Percentiles rank a stretch among this genome's conserved stretches.
Evolutionary conservation across 2,797 vertebrate genomes (phyloP).

Genomic region (Sebastes cheni): DNA sequence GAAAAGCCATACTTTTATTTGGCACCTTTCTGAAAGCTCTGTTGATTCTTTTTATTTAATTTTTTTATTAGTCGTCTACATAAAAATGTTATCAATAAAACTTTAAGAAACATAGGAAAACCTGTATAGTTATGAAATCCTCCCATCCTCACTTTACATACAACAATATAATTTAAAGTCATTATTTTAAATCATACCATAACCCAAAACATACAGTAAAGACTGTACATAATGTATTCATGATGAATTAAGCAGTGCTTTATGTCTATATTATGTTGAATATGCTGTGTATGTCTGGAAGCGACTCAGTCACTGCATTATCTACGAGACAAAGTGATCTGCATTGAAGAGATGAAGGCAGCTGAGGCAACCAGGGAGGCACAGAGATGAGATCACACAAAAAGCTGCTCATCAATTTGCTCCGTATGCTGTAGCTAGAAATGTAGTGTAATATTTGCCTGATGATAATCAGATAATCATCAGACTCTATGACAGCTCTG

Average conservation of each 20-base stretch:
- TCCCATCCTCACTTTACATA: no score
- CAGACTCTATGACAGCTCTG: background rate
- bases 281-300: background rate
- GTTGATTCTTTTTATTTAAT: no score
- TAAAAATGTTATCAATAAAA: no score
- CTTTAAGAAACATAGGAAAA: no score
- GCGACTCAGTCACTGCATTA: background rate
- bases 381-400: slow-evolving; percentile 25
- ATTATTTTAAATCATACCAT: no score
- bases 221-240: background rate
- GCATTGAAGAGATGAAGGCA: slow-evolving; percentile 17
- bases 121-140: no score
- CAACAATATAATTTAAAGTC: no score
- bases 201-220: background rate
- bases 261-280: background rate
- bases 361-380: slow-evolving; percentile 15
- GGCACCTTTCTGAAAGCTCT: no score
- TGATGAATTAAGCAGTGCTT: background rate
- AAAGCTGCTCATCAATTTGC: slow-evolving; percentile 31
- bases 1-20: no score
- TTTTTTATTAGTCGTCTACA: no score
- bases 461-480: slow-evolving; percentile 18
- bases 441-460: slow-evolving; percentile 12
- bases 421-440: slow-evolving; percentile 4
- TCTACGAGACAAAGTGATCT: background rate